Evolutionary conservation across 2,113 vertebrate species (phyloP), one percentile per base, ranked within the genome.

Genomic region (Plecotus auritus): DNA sequence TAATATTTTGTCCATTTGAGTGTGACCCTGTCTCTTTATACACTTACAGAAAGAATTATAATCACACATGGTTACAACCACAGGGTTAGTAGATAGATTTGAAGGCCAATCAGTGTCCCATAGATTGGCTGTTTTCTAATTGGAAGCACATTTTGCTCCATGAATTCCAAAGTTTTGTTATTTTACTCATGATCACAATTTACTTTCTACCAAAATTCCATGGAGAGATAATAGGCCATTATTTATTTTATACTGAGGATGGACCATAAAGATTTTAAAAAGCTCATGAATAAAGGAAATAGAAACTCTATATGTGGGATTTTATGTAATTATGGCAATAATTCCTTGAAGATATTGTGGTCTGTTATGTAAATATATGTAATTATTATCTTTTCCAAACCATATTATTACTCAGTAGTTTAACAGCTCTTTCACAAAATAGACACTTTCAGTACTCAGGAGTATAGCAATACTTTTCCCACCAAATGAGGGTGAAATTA

Each of bases 301-400:
- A 85, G 37, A 85, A 93, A 96, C 61, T 94, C 17, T 92, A 3
- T 67, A 70, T 37, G 88, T n/a, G 83, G 18, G 72, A 82, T 89
- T 91, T 97, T 94, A 78, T 72, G 90, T 45, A 97, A 96, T 96
- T 97, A 94, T 49, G 70, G 0, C 47, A 97, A 94, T 9, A 88
- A 73, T 64, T 96, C 81, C 72, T 96, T 98, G 78, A 77, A 96
- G 90, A 56, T 90, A 72, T 20, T 95, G 11, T 96, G 69, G n/a
- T 91, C 32, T 96, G 51, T 88, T 96, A 51, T 16, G 5, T 91
- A 97, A 96, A 95, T 93, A 77, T 96, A 59, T 95, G 2, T 93
- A 94, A 97, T 70, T 90, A 89, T 67, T 86, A 89, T 92, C 72
- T 92, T 97, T 96, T 93, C 51, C 56, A 96, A 97, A 91, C 51